These are phyloP conservation scores for Cladorhizidae sp. DNA, from an alignment of 37 sponge, comb jelly and placozoan species.

Conservation along the genomic window DNA sequence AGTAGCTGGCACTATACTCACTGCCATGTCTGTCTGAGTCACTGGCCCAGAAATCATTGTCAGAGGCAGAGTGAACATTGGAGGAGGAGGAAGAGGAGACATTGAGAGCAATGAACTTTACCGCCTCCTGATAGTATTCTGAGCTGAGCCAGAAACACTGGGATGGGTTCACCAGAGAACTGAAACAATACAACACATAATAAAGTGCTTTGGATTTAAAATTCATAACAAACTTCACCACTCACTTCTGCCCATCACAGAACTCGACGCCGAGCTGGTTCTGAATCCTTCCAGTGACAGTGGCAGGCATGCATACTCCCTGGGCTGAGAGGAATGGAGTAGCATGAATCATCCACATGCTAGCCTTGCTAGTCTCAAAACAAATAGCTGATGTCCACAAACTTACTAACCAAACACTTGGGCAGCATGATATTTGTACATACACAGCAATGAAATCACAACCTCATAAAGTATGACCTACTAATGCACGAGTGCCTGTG, in stretches of 20 bases:
- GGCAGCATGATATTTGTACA: no score
- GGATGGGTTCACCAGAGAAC: conserved; percentile 15
- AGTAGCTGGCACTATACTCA: conserved; percentile 19
- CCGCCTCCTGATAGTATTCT: conserved; percentile 38
- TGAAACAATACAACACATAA: not conserved
- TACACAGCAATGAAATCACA: no score
- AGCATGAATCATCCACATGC: no score
- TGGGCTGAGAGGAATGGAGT: not conserved
- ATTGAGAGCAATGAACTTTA: conserved; percentile 35
- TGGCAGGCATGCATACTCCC: conserved; percentile 49
- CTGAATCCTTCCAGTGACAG: not conserved
- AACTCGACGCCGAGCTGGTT: conserved; percentile 33
- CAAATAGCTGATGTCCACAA: no score
- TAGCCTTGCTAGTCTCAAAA: no score
- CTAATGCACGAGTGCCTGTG: no score
- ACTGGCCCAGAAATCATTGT: not conserved
- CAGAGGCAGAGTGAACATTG: not conserved
- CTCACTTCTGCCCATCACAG: conserved; percentile 61
- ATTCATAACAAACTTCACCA: not conserved
- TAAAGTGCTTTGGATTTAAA: conserved; percentile 1
- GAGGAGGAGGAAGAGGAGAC: not conserved
- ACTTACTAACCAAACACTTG: no score
- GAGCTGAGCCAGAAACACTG: conserved; percentile 51
- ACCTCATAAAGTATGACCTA: no score
- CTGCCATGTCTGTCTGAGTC: not conserved